Evolutionary conservation across 92 coral and sea anemone species (phyloP), one percentile per base, ranked within the genome.

Genomic region (Phenganax stokvisi): DNA sequence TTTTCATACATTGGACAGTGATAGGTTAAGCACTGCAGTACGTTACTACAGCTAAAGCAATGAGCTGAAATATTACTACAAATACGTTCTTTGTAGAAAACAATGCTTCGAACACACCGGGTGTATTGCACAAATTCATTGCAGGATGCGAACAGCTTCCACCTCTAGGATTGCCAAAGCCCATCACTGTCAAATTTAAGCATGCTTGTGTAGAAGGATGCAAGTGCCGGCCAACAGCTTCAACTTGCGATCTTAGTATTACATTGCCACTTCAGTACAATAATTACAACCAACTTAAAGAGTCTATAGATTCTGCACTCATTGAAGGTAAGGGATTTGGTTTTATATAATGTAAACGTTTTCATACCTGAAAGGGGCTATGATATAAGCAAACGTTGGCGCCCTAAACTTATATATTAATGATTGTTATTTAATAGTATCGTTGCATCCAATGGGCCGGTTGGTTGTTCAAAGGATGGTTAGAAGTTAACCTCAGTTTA

Each of bases 171-270:
- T 70, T 84, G 54, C 67, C 79, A 53, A 87, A 84, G 82, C 51
- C 75, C 12, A 64, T 87, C 13, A 28, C 71, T 25, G 77, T 85
- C 61, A 29, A 52, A 44, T 88, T 88, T 16, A 82, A 80, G 16
- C 86, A 88, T 81, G 90, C 85, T 54, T 84, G 84, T 84, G 27
- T 9, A 31, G 52, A 55, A 69, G 85, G 88, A 56, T 87, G 84
- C 69, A 72, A 63, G 54, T 87, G 90, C 54, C 79, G 85, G 31
- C 90, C 84, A 62, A 87, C 90, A 15, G 77, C 86, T 54, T 88
- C 90, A 17, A 85, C 90, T 20, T 88, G 88, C 75, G 86, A 80
- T 17, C 79, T 84, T 51, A 58, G 65, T 64, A 69, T 88, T 3
- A 56, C 77, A 15, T 72, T 88, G 15, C 88, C 90, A 80, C 84